phyloP scores from a whole-genome alignment of 2,113 vertebrate species.

The Numenius arquata region DNA sequence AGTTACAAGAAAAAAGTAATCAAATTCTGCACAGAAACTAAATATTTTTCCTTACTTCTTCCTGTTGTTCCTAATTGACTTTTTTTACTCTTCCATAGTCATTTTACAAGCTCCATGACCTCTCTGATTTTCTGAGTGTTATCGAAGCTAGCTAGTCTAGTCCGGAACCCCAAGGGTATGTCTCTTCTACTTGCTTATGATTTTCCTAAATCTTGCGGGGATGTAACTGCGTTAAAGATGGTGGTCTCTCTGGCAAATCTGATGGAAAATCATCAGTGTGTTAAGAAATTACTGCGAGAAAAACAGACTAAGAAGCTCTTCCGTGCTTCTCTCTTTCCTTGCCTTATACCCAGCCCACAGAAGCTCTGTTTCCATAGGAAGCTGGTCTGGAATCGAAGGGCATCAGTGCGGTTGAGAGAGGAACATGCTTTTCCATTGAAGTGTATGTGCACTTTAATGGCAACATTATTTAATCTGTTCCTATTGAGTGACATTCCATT shows the following conservation, averaged over 20 bases:
- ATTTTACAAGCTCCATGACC: background rate
- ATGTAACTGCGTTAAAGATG: background rate
- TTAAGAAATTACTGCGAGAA: background rate
- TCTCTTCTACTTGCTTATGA: background rate
- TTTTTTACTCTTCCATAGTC: background rate
- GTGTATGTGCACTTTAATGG: too few species aligned
- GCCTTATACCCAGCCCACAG: background rate
- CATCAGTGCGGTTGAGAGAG: background rate
- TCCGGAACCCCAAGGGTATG: background rate
- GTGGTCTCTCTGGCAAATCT: background rate
- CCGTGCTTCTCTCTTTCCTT: background rate
- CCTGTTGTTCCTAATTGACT: background rate
- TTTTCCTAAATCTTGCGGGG: background rate
- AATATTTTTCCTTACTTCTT: background rate
- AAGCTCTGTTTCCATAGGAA: background rate
- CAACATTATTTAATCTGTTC: background rate
- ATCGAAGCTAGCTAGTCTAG: accelerated
- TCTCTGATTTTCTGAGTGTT: background rate
- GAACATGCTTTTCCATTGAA: background rate
- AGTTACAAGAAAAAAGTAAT: background rate
- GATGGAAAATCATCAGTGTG: background rate
- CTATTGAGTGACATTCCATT: background rate
- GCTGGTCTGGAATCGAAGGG: background rate
- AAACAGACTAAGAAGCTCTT: background rate
- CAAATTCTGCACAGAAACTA: background rate